Conservation (phyloP, 2,113 vertebrate species). For the Telmatochromis bifrenatus region DNA sequence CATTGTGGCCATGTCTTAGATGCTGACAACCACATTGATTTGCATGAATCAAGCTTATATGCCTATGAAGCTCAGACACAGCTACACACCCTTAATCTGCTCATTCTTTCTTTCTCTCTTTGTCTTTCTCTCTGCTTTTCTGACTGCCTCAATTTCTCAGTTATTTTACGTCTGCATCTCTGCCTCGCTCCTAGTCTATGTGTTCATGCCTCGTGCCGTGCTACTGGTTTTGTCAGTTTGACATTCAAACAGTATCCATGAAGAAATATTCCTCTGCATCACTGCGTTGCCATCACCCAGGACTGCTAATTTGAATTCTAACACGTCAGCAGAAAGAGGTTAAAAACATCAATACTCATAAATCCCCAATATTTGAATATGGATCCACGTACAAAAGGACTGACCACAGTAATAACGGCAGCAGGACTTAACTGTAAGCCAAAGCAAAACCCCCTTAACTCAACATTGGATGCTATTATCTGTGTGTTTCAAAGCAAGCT, state of each 20-base stretch:
- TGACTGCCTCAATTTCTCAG: background rate
- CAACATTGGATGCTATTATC: conserved; percentile 21
- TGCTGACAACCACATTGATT: conserved; percentile 39
- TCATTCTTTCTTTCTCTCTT: background rate
- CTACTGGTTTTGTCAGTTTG: conserved; percentile 53
- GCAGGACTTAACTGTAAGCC: conserved; percentile 17
- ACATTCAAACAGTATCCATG: conserved; percentile 54
- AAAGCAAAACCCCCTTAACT: conserved; percentile 31
- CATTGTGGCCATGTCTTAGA: conserved; percentile 32
- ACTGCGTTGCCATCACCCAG: conserved; percentile 35
- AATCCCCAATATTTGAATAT: conserved; percentile 65
- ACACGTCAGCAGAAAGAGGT: conserved; percentile 62
- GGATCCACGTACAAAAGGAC: conserved; percentile 47
- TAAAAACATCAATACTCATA: conserved; percentile 61
- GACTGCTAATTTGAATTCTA: conserved; percentile 51
- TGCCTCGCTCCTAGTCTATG: background rate
- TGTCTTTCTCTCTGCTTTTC: background rate
- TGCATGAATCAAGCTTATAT: conserved; percentile 44
- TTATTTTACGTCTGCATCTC: background rate
- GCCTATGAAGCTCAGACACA: conserved; percentile 25
- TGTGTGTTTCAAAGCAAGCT: conserved; percentile 25
- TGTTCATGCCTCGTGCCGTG: conserved; percentile 33
- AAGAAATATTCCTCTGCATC: conserved; percentile 52
- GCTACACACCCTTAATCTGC: conserved; percentile 14
- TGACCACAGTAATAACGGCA: conserved; percentile 38